Evolutionary conservation across 2,888 invertebrate genomes (phyloP).

Genomic region (Dryomyza anilis): DNA sequence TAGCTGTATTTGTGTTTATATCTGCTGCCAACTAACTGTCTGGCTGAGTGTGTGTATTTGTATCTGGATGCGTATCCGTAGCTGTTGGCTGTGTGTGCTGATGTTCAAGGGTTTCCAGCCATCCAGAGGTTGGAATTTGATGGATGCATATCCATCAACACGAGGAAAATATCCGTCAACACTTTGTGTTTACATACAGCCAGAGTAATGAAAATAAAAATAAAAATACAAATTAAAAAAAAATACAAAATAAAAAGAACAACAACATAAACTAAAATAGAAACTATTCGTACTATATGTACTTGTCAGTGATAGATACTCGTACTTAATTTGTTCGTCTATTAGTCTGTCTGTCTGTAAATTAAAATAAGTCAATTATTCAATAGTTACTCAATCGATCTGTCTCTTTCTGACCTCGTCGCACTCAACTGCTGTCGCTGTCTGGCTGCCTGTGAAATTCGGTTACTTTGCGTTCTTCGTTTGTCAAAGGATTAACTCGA

Average conservation of each 20-base stretch:
- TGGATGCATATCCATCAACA: slow-evolving; percentile 43
- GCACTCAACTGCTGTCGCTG: not conserved
- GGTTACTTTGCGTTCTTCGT: slow-evolving; percentile 44
- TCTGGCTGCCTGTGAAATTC: slow-evolving; percentile 40
- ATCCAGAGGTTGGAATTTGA: slow-evolving; percentile 47
- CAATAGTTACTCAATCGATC: slow-evolving; percentile 9
- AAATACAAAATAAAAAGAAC: not conserved
- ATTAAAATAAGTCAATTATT: slow-evolving; percentile 24
- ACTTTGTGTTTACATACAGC: slow-evolving; percentile 32
- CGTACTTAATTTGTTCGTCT: not conserved
- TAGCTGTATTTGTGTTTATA: not conserved
- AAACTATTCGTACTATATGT: not conserved
- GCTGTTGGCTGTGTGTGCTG: too few species aligned
- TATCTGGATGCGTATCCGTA: too few species aligned
- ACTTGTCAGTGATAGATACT: not conserved
- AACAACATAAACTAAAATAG: not conserved
- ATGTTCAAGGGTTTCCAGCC: not conserved
- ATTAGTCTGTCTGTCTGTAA: not conserved
- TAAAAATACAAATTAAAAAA: not conserved
- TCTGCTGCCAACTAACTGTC: not conserved
- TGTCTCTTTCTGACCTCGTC: not conserved
- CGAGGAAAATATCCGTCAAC: slow-evolving; percentile 53
- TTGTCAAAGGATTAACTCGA: slow-evolving; percentile 49
- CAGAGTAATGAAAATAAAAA: slow-evolving; percentile 2
- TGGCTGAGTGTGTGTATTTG: not conserved